Evolutionary conservation across 2,113 vertebrate species (phyloP), one percentile per base, ranked within the genome.

Genomic region (Gallinago media): DNA sequence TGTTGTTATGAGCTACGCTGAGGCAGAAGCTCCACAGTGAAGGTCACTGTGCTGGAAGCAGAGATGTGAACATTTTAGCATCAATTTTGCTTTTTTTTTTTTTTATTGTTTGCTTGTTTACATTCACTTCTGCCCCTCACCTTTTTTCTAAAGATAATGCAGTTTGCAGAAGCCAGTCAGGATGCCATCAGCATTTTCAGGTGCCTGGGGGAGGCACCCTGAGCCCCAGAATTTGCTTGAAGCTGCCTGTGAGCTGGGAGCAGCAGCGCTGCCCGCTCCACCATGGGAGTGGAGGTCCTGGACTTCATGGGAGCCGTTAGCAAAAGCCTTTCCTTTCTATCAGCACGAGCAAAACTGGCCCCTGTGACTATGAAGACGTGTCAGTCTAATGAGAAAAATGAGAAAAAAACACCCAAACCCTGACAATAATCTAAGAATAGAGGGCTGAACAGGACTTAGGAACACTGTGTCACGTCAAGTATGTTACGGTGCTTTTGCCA

Each of bases 11-110:
- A 97, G 81, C 59, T 68, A 78, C 77, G 65, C 91, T 40, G 52
- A 95, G 94, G 80, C 79, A 91, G 94, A 78, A 76, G 93, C 85
- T 95, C 91, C 93, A 66, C 83, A 55, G 18, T 96, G 98, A 98
- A 98, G 97, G 98, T 97, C 98, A 93, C 6, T 7, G 80, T 85
- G 38, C 67, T 88, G 34, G 89, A 92, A 95, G 80, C 58, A 67
- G 65, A 91, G 32, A 77, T 40, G 13, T 14, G 78, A 94, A 62
- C 49, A n/a, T 89, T 85, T 92, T 83, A 94, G 85, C 78, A 68
- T 70, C 78, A 80, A 12, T 40, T 78, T 47, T 54, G 55, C 29
- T 11, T 77, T 74, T 61, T 42, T 50, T 38, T 29, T 23, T 42
- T 3, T 11, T n/a, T 13, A 42, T 56, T 21, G 18, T 23, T 34